Evolutionary conservation across 2,888 invertebrate species (phyloP), one percentile per base, ranked within the genome.

Genomic region (Ecdyonurus torrentis): DNA sequence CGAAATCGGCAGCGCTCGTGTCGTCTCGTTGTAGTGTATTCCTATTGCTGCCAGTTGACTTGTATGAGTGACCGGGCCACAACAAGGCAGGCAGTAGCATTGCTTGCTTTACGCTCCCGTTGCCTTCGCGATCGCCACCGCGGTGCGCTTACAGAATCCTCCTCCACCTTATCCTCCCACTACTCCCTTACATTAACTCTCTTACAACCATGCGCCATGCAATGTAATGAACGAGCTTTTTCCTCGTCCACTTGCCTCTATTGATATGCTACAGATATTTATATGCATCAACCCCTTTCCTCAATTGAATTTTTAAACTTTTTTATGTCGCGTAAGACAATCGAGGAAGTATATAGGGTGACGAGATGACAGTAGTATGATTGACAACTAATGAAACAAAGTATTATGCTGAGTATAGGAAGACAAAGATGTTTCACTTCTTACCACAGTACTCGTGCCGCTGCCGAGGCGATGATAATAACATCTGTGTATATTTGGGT

Each of bases 21-120:
- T 24, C 24, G 23, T 59, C 37, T 37, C 37, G 37, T 37, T 10
- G 37, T 37, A 5, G 37, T 59, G 59, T 24, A 23, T 23, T 59
- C 59, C 24, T 23, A 22, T 23, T 59, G 59, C 22, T 59, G 59
- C 22, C 59, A 59, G 24, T 20, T 22, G 59, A 24, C 22, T 24
- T 59, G 59, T 23, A 22, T 59, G 59, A 59, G 23, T 59, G 59
- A 59, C 59, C 59, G 59, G 24, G 23, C 59, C 23, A 59, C 59
- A 59, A 59, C 59, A 22, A 59, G n/a, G 23, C 20, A 59, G 15
- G 37, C 37, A 37, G 37, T 15, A 37, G 37, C 37, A 37, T 37
- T 37, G 37, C 37, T 37, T 37, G 37, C 37, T 37, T 59, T 18
- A 3, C 23, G 24, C 59, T 18, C 59, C 18, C 22, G 23, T 20